Evolutionary conservation across 2,888 invertebrate genomes (phyloP), one percentile per base, ranked within the genome.

Genomic region (Ennomos quercinarius): DNA sequence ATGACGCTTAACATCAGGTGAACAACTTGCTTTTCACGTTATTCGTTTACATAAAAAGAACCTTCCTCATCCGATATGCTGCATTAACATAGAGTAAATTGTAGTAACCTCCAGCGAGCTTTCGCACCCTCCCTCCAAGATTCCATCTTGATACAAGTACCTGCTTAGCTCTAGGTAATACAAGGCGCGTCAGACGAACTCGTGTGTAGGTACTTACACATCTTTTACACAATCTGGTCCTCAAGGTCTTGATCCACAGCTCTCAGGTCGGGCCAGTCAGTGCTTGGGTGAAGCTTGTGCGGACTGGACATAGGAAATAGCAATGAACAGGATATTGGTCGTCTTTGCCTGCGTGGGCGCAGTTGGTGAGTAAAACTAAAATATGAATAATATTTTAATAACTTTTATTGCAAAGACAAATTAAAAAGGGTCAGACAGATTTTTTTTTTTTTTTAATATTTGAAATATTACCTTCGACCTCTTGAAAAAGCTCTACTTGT

Each of bases 261-360:
- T 59, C 67, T 71, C 66, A 71, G 72, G 65, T 61, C 64, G 72
- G 68, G 34, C 9, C 76, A 79, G 73, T 87, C 87, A 83, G 80
- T 81, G 77, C 72, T 71, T 72, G 80, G 76, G 76, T 73, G 70
- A 78, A 81, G 78, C 81, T 83, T 74, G 80, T 69, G 77, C 77
- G 77, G 69, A 60, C 76, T 69, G 72, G 73, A 72, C 70, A 75
- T 70, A 66, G 68, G 61, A 70, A 11, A 56, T 37, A 42, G 13
- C 73, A 76, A 77, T 88, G 87, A 81, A 78, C 77, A 86, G 80
- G 80, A 76, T 78, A 77, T 75, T 87, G 65, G 74, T 87, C 64
- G 76, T 89, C 69, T 69, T 90, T 64, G 77, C 85, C 76, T 87
- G 88, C 80, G 71, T 84, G 17, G 84, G 80, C 79, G 88, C 86